These are phyloP conservation scores for Chaunax sp. DNA, from an alignment of 2,797 vertebrate genomes.

Conservation along the genomic window DNA sequence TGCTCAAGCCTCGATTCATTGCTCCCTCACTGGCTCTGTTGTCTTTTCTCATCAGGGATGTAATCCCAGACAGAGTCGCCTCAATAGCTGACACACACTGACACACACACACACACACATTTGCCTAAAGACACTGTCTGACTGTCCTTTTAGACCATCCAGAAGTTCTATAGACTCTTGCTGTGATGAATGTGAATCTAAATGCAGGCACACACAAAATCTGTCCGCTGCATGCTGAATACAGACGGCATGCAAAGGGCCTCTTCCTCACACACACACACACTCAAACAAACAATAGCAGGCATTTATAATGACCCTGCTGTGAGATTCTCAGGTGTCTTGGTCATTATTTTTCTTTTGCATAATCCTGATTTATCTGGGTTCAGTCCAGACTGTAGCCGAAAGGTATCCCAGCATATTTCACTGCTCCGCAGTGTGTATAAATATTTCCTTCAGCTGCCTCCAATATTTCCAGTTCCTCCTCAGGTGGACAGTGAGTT, in stretches of 20 bases:
- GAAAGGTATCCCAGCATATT: background rate
- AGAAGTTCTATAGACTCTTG: conserved; percentile 5
- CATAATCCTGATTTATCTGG: conserved; percentile 2
- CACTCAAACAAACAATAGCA: conserved; percentile 15
- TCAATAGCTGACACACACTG: conserved; percentile 43
- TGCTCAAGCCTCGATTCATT: background rate
- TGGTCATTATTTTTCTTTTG: conserved; percentile 2
- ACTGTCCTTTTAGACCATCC: conserved; percentile 25
- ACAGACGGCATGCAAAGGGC: conserved; percentile 27
- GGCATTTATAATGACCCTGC: conserved; percentile 3
- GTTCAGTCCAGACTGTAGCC: background rate
- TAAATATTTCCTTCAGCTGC: conserved; percentile 16
- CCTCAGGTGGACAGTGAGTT: conserved; percentile 42
- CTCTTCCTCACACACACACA: conserved; percentile 4
- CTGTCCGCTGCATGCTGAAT: conserved; percentile 3
- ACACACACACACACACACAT: background rate
- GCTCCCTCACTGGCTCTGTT: conserved; percentile 12
- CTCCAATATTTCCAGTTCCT: conserved; percentile 37
- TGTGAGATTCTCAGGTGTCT: conserved; percentile 33
- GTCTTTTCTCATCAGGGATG: conserved; percentile 41
- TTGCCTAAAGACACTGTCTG: background rate
- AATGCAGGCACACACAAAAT: conserved; percentile 8
- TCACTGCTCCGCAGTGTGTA: conserved; percentile 11
- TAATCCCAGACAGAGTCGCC: conserved; percentile 48
- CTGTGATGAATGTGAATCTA: conserved; percentile 30